Evolutionary conservation across 2,888 invertebrate genomes (phyloP).

Genomic region (Xylota sylvarum): DNA sequence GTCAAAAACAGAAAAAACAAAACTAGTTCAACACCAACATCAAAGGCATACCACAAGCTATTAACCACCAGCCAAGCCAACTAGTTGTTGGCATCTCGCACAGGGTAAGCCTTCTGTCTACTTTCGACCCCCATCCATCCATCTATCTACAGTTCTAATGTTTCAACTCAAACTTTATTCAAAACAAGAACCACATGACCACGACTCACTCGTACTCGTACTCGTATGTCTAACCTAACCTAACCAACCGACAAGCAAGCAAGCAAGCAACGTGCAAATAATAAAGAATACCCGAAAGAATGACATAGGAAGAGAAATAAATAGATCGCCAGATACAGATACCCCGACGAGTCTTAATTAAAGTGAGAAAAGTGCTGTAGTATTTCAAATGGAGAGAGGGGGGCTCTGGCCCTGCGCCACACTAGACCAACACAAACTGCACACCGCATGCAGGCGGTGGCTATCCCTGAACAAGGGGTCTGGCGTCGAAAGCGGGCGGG

Average conservation of each 20-base stretch:
- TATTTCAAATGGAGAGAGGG: slow-evolving; percentile 48
- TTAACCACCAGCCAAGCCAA: slow-evolving; percentile 48
- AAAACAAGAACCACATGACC: slow-evolving; percentile 41
- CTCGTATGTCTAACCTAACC: slow-evolving; percentile 10
- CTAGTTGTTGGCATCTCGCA: slow-evolving; percentile 21
- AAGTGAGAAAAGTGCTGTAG: slow-evolving; percentile 74
- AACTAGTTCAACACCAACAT: slow-evolving; percentile 43
- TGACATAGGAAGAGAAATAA: slow-evolving; percentile 75
- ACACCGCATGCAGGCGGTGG: slow-evolving; percentile 34
- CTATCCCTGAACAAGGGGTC: neutral
- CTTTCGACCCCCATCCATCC: slow-evolving; percentile 21
- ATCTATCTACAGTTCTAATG: slow-evolving; percentile 47
- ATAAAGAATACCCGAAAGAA: slow-evolving; percentile 74
- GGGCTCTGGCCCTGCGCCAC: slow-evolving; percentile 25
- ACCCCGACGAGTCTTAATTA: slow-evolving; percentile 75
- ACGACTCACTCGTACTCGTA: neutral
- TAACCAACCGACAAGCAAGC: neutral
- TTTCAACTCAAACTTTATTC: slow-evolving; percentile 52
- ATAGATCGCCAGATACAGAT: slow-evolving; percentile 72
- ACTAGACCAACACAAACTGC: slow-evolving; percentile 46
- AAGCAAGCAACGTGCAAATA: slow-evolving; percentile 60
- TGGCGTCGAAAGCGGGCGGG: slow-evolving; percentile 53
- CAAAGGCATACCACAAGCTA: slow-evolving; percentile 59
- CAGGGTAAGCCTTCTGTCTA: slow-evolving; percentile 38
- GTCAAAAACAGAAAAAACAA: slow-evolving; percentile 19